Evolutionary conservation across 2,113 vertebrate species (phyloP), one percentile per base, ranked within the genome.

Genomic region (Conger conger): DNA sequence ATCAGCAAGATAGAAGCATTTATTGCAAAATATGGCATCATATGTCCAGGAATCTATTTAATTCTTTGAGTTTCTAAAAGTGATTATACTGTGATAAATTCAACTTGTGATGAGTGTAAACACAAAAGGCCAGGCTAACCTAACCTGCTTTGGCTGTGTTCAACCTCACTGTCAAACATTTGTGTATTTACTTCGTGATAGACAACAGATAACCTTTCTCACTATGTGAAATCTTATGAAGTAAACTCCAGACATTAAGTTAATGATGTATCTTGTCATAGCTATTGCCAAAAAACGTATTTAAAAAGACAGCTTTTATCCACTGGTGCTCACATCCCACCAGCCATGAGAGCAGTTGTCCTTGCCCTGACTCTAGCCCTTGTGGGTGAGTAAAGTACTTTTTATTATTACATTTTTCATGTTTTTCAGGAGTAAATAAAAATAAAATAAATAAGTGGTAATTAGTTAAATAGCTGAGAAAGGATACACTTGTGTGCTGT

Each of bases 271-370:
- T 36, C 13, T 80, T 45, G 40, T 4, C 9, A 45, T 80, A 9
- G 1, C 15, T 15, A 15, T 23, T 20, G 17, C 5, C 30, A 54
- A 36, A 77, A 60, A 40, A 23, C 2, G 20, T 2, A 7, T 38
- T 60, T 60, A 78, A 82, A 86, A 82, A 82, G 73, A 35, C 17
- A 20, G 73, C 2, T 6, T 76, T 73, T 57, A 23, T 38, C 17
- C 40, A 57, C 35, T 50, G 18, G 8, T 80, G 57, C 42, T 57
- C n/a, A 77, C 85, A 23, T 73, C 36, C n/a, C 86, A 84, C 82
- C 89, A 90, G 89, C 85, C 90, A 97, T 97, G 97, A 97, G 91
- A 94, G 93, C 83, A 81, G 90, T 97, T 90, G 82, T 95, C 83
- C 91, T 98, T 35, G 90, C 92, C 35, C 86, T 97, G 86, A 88